Conservation (phyloP, 1,140 invertebrate species). For the Pissodes strobi region DNA sequence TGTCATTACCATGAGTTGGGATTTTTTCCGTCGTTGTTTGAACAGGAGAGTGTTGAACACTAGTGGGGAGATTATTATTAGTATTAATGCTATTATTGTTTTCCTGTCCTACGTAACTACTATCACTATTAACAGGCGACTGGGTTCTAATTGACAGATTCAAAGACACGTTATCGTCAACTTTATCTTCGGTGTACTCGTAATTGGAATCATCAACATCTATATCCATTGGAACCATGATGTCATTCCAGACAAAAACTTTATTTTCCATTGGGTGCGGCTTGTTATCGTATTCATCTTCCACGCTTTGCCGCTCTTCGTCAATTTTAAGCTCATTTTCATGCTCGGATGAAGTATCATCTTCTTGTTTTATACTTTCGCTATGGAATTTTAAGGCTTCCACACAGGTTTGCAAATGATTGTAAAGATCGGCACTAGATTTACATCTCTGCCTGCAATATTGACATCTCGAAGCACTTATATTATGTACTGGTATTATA, state of each 20-base stretch:
- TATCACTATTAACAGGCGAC: slow-evolving; percentile 50
- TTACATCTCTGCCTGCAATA: slow-evolving; percentile 84
- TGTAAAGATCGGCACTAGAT: slow-evolving; percentile 73
- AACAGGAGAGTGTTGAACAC: slow-evolving; percentile 26
- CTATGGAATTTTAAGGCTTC: slow-evolving; percentile 56
- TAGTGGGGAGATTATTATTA: slow-evolving; percentile 16
- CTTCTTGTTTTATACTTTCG: slow-evolving; percentile 24
- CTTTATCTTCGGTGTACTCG: slow-evolving; percentile 47
- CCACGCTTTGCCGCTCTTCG: slow-evolving; percentile 46
- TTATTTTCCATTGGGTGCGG: slow-evolving; percentile 75
- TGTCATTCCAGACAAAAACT: slow-evolving; percentile 76
- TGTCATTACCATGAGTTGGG: slow-evolving; percentile 55
- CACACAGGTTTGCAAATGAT: slow-evolving; percentile 73
- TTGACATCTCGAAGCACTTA: slow-evolving; percentile 80
- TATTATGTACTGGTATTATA: slow-evolving; percentile 55
- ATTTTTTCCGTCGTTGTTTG: slow-evolving; percentile 49
- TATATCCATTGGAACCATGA: slow-evolving; percentile 54
- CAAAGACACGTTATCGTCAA: slow-evolving; percentile 48
- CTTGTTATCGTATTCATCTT: slow-evolving; percentile 53
- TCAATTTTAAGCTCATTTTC: slow-evolving; percentile 55
- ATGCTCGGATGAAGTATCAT: slow-evolving; percentile 36
- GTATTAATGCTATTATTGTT: slow-evolving; percentile 20
- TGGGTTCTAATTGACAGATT: slow-evolving; percentile 51
- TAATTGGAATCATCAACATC: slow-evolving; percentile 56
- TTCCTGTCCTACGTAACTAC: slow-evolving; percentile 43